Conservation (phyloP, 2,888 invertebrate genomes). For the Koerneria pararmatus region DNA sequence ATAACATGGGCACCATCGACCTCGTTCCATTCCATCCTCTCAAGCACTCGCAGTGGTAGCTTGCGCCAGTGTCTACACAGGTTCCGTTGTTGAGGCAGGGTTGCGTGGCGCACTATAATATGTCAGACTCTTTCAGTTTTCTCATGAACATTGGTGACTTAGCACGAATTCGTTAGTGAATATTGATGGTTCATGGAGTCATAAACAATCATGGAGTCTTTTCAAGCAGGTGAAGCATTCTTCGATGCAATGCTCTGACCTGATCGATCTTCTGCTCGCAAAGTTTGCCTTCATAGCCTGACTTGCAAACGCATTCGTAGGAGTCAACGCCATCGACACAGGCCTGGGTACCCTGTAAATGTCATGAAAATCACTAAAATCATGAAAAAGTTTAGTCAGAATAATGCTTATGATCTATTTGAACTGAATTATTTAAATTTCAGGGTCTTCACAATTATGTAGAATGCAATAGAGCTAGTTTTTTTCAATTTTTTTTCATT, state of each 20-base stretch:
- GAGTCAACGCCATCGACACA: slow-evolving; percentile 74
- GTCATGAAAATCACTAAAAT: neutral
- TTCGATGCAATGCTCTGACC: slow-evolving; percentile 22
- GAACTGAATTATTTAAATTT: no score
- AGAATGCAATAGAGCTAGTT: no score
- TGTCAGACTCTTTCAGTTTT: neutral
- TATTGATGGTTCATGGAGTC: neutral
- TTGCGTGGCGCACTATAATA: slow-evolving; percentile 72
- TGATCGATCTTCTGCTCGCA: slow-evolving; percentile 70
- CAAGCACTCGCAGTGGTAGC: slow-evolving; percentile 85
- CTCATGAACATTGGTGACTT: neutral
- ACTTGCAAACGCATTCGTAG: slow-evolving; percentile 78
- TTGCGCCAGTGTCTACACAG: slow-evolving; percentile 65
- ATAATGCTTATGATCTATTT: no score
- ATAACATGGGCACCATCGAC: slow-evolving; percentile 6
- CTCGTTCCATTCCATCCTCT: slow-evolving; percentile 50
- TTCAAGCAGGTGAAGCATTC: neutral
- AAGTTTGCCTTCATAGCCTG: slow-evolving; percentile 78
- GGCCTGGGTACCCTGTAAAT: slow-evolving; percentile 75
- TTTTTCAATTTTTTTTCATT: no score
- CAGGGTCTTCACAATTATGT: no score
- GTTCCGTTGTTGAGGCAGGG: slow-evolving; percentile 78
- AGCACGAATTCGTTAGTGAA: neutral
- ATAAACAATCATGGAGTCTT: neutral
- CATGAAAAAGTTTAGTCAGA: no score